Conservation (phyloP, 1,140 invertebrate genomes). For the Bombus polaris region DNA sequence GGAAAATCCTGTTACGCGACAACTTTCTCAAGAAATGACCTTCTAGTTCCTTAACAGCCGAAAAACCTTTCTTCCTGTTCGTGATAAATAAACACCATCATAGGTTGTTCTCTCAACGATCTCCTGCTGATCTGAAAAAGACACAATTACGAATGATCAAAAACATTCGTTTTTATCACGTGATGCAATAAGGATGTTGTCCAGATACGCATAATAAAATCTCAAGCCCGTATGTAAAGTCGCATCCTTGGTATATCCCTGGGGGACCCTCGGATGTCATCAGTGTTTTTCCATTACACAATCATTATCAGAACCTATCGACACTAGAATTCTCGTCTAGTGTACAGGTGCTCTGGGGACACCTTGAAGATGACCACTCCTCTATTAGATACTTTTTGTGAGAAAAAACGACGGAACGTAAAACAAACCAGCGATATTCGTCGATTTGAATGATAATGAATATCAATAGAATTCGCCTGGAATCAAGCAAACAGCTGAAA, state of each 20-base stretch:
- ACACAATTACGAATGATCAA: not conserved
- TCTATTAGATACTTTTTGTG: not conserved
- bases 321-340: not conserved
- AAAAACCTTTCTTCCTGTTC: not conserved
- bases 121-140: not conserved
- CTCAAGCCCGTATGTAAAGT: constrained; percentile 36
- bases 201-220: constrained; percentile 12
- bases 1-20: constrained; percentile 12
- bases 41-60: not conserved
- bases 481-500: not conserved
- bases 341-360: not conserved
- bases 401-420: no score
- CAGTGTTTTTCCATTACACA: constrained; percentile 48
- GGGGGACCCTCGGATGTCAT: constrained; percentile 27
- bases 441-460: not conserved
- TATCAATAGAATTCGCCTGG: not conserved
- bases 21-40: constrained; percentile 15
- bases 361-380: constrained; percentile 12
- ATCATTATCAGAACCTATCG: constrained; percentile 26
- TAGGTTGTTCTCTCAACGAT: no score
- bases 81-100: no score
- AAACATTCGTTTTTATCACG: not conserved
- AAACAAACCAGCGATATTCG: not conserved
- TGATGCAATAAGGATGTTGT: constrained; percentile 25
- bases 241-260: constrained; percentile 43